Base-by-base conservation (phyloP, 2,797 vertebrate genomes). In the Carcharodon carcharias region DNA sequence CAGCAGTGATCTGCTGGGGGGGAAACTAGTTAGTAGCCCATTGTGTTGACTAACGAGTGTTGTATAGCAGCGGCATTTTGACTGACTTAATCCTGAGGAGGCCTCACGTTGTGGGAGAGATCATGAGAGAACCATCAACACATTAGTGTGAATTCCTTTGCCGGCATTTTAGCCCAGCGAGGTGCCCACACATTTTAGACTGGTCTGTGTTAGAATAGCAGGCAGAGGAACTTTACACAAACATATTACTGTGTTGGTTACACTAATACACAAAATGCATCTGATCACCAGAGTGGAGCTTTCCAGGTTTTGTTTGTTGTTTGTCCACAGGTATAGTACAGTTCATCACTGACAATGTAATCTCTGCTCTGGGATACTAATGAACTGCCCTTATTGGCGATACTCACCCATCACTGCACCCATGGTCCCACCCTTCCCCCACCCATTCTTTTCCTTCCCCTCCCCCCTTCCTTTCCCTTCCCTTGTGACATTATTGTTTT, bases 401-500 rank as follows among this genome's bases (percentile, higher is more conserved):
- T n/a, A 45, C 94, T 77, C 69, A 77, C 35, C 69, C 31, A 95
- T 56, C 94, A 73, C 40, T 77, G 94, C 94, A 95, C 69, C 69
- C 69, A 56, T 31, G 35, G 94, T 58, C 94, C 71, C 92, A 94
- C 69, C 96, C 95, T 82, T 71, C 61, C 96, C 96, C 80, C 73
- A 18, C 93, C 92, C 96, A 63, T 58, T 69, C 92, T 97, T 67
- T 96, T 96, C 91, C 96, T 96, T 96, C 97, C 97, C 97, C 97
- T 97, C 96, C 97, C 97, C 96, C 96, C 96, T 97, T 97, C 96
- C 96, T 95, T 97, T 96, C 97, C 97, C 96, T 96, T 95, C 96
- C 97, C 97, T 98, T 98, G 98, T 98, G 97, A 98, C 97, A 97
- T 97, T 98, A 97, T 97, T 98, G 97, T 98, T 98, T 98, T 98